These are phyloP conservation scores for Ceratina japonica DNA, from an alignment of 1,140 invertebrate genomes.

Conservation along the genomic window DNA sequence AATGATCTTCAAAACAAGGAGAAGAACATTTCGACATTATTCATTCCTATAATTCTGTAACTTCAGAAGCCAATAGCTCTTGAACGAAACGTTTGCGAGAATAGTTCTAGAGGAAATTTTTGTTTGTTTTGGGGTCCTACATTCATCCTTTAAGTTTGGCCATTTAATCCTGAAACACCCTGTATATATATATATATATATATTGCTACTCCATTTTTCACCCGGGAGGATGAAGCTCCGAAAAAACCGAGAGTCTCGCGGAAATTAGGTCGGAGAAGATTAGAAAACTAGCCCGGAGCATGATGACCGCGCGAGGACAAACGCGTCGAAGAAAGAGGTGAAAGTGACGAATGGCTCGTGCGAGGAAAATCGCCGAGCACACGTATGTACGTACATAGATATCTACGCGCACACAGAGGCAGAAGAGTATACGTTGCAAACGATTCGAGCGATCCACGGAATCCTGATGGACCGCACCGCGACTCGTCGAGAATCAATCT, in stretches of 20 bases:
- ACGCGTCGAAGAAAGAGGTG: background rate
- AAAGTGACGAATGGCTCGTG: background rate
- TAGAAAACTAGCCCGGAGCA: conserved; percentile 28
- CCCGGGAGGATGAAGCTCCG: background rate
- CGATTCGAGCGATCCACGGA: conserved; percentile 12
- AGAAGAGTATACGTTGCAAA: background rate
- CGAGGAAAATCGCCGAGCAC: background rate
- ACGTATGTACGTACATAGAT: background rate
- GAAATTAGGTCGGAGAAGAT: conserved; percentile 27
- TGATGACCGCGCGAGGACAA: background rate
- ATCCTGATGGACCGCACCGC: background rate
- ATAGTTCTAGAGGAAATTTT: too few species aligned
- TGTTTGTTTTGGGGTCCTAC: too few species aligned
- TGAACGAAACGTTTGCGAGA: too few species aligned
- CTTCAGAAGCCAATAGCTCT: too few species aligned
- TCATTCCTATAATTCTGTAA: too few species aligned
- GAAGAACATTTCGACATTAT: too few species aligned
- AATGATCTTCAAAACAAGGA: too few species aligned
- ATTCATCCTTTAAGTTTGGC: too few species aligned
- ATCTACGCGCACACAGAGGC: background rate
- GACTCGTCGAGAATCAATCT: conserved; percentile 26
- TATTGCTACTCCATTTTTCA: conserved; percentile 2
- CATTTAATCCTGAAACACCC: too few species aligned
- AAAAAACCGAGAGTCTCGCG: conserved; percentile 13
- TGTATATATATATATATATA: too few species aligned